Evolutionary conservation across 2,113 vertebrate genomes (phyloP), one percentile per base, ranked within the genome.

Genomic region (Ramphastos sulfuratus): DNA sequence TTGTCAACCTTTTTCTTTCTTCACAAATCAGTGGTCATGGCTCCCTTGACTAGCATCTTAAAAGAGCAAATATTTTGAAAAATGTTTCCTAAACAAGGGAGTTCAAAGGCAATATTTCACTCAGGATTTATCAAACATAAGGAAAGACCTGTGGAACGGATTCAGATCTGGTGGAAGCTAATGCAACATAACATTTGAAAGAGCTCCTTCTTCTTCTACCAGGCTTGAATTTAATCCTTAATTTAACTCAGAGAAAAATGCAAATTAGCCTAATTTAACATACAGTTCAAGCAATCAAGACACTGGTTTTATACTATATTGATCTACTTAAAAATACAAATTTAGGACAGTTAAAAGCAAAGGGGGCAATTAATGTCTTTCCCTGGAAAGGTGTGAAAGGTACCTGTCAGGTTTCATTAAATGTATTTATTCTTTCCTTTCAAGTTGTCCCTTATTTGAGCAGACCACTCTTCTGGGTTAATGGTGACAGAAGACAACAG

Each of bases 331-430:
- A 96, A 96, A 96, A 93, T 95, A 95, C 86, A 89, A 95, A 61
- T 55, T n/a, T 87, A 95, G 89, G 92, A 95, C 92, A 94, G 92
- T 84, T 95, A 93, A 96, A 95, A 96, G 90, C 81, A 93, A 94
- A 96, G 77, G 92, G 90, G 86, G 92, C 92, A 96, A 96, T 96
- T 96, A 96, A 95, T 90, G 94, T 95, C 86, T 96, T 92, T 94
- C 50, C 63, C 81, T 79, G 83, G 83, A 86, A 94, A 94, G 86
- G 89, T 96, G 90, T 96, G 95, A 96, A 93, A 96, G 77, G 91
- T 95, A 93, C 89, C 89, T 96, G 95, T 95, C 95, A 96, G 77
- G 59, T 94, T 95, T 95, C 90, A 93, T 92, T 95, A 95, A 89
- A 52, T 76, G 42, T 95, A 95, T 96, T 95, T 95, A 92, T 90